Evolutionary conservation across 1,140 invertebrate species (phyloP).

Genomic region (Chrysoperla carnea): DNA sequence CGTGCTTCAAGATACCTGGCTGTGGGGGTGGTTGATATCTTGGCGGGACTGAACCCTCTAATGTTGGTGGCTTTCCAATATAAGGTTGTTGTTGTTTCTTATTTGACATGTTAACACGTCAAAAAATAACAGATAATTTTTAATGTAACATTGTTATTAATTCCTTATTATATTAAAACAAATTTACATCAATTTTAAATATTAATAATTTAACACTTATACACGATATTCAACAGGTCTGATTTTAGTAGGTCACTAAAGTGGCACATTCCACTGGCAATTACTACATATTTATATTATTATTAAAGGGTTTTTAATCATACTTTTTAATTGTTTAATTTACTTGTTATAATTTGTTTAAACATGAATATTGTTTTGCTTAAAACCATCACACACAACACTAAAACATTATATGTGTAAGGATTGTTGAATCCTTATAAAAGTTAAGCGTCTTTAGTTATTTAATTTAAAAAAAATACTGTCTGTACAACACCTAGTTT

Average conservation of each 20-base stretch:
- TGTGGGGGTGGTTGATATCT: constrained; percentile 46
- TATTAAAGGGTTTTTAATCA: neutral
- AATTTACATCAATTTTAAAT: constrained; percentile 11
- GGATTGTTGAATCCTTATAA: neutral
- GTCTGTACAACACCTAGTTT: neutral
- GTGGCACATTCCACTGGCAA: neutral
- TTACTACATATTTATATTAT: neutral
- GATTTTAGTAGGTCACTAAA: constrained; percentile 1
- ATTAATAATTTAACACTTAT: constrained; percentile 7
- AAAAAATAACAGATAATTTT: constrained; percentile 7
- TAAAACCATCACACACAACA: neutral
- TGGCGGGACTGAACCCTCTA: constrained; percentile 26
- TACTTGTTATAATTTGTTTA: neutral
- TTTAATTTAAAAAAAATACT: neutral
- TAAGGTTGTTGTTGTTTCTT: constrained; percentile 17
- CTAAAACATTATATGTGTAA: neutral
- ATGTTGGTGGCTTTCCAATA: constrained; percentile 11
- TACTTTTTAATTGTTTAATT: neutral
- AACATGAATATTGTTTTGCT: neutral
- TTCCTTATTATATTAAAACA: constrained; percentile 5
- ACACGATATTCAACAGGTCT: neutral
- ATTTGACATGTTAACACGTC: constrained; percentile 18
- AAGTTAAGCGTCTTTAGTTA: neutral
- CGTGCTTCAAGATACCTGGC: constrained; percentile 36
- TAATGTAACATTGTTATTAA: constrained; percentile 9